Percentiles rank a stretch among this genome's conserved stretches.
phyloP scores from a whole-genome alignment of 2,797 vertebrate species.

The Sarcophilus harrisii region DNA sequence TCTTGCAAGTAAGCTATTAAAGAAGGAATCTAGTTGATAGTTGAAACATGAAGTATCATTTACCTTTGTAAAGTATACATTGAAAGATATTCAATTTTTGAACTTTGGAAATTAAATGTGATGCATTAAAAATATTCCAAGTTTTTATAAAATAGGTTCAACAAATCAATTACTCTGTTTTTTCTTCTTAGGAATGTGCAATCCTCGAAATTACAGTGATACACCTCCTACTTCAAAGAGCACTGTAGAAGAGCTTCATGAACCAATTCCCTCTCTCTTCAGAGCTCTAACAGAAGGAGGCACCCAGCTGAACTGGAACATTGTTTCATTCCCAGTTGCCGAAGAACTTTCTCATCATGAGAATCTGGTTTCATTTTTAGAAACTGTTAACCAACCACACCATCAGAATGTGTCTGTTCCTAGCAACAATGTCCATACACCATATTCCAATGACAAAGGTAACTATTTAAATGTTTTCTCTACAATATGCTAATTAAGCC shows the following conservation, averaged over 20 bases:
- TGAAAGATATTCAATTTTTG: background rate
- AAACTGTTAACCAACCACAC: slow-evolving; percentile 92
- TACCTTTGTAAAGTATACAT: slow-evolving; percentile 7
- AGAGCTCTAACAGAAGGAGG: slow-evolving; percentile 95
- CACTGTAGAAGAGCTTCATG: slow-evolving; percentile 96
- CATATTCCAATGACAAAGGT: slow-evolving; percentile 91
- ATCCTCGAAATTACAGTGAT: slow-evolving; percentile 97
- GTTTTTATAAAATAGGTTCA: slow-evolving; percentile 23
- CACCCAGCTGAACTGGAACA: slow-evolving; percentile 96
- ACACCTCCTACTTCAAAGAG: slow-evolving; percentile 98
- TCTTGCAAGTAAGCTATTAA: background rate
- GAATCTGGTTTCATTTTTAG: slow-evolving; percentile 96
- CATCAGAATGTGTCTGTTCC: slow-evolving; percentile 94
- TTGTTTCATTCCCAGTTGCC: slow-evolving; percentile 96
- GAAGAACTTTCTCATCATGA: slow-evolving; percentile 97
- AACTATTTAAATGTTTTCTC: slow-evolving; percentile 61
- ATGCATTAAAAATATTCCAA: background rate
- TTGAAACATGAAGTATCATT: slow-evolving; percentile 14
- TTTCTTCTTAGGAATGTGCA: slow-evolving; percentile 93
- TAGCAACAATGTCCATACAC: slow-evolving; percentile 92
- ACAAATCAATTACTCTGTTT: background rate
- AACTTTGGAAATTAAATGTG: background rate
- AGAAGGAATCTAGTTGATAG: background rate
- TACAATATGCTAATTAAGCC: background rate
- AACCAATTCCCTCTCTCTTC: slow-evolving; percentile 97